Evolutionary conservation across 1,140 invertebrate species (phyloP), one percentile per base, ranked within the genome.

Genomic region (Propsilocerus akamusi): DNA sequence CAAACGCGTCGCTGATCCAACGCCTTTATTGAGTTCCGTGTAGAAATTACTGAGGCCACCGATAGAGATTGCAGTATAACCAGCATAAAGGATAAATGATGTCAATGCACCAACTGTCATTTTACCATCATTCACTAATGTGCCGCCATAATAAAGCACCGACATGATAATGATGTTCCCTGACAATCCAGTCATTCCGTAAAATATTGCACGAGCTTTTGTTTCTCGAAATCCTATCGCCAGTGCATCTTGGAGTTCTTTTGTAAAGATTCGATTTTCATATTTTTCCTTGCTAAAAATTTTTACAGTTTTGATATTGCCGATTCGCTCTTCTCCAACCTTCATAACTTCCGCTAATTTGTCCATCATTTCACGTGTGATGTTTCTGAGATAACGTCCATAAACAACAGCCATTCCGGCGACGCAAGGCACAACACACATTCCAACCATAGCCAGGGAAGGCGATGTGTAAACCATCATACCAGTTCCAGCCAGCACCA

Each of bases 391-490:
- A 61, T 86, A 90, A 30, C 86, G 72, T 1, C 92, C 93, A 67
- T 93, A 97, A 11, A 90, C 60, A n/a, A 94, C 78, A 23, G 88
- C 90, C 51, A 92, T 62, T 20, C 76, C 72, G 3, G 86, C 86
- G 17, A 97, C 75, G 8, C 89, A 86, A 20, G 93, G 92, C 10
- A 98, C 89, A 28, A 94, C 81, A 47, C 77, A 68, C 26, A 95
- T 64, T 17, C 92, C 86, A 47, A 97, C 77, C 14, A 87, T 54
- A 5, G 92, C 84, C 50, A 98, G 64, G 53, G 90, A 74, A 7
- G 88, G 78, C 4, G 93, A 97, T 54, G 92, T 87, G 65, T 92
- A 96, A 56, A 93, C 87, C 94, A 97, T 97, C 87, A 97, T 94
- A 5, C 79, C 80, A 17, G 88, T 77, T 10, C 91, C 90, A 46